A percentile compares a stretch with the other conserved stretches of the same genome.
These are phyloP conservation scores for Tangara arthus DNA, from an alignment of 2,797 vertebrate species.

Conservation along the genomic window DNA sequence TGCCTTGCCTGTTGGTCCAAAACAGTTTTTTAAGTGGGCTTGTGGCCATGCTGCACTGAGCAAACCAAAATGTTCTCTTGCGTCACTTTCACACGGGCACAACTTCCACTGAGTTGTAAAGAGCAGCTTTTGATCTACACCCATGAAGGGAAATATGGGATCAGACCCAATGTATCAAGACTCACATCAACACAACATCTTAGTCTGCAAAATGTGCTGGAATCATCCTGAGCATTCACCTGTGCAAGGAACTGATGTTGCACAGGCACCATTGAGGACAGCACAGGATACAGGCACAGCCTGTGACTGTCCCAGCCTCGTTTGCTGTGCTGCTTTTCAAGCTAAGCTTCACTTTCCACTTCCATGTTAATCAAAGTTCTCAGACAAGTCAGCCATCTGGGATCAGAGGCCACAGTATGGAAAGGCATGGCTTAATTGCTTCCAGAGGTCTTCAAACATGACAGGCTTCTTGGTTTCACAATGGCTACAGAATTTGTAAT, in stretches of 20 bases:
- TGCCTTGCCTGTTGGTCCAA: background rate
- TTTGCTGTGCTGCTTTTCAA: background rate
- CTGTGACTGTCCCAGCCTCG: background rate
- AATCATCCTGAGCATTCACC: background rate
- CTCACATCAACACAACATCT: background rate
- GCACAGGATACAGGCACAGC: background rate
- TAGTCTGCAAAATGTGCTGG: background rate
- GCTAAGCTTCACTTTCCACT: background rate
- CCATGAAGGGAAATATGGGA: background rate
- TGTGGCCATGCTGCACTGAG: background rate
- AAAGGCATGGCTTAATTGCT: background rate
- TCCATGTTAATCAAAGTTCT: background rate
- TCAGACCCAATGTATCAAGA: rapidly evolving
- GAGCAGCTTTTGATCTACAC: background rate
- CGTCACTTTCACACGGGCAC: background rate
- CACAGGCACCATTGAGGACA: background rate
- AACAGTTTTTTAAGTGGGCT: background rate
- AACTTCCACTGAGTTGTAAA: background rate
- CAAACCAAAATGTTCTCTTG: background rate
- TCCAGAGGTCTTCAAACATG: background rate
- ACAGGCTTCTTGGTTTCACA: constrained; percentile 2
- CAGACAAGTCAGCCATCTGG: background rate
- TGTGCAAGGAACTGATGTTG: background rate
- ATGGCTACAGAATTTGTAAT: background rate
- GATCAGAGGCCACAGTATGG: background rate